Evolutionary conservation across 2,888 invertebrate species (phyloP).

Genomic region (Sphecodes monilicornis): DNA sequence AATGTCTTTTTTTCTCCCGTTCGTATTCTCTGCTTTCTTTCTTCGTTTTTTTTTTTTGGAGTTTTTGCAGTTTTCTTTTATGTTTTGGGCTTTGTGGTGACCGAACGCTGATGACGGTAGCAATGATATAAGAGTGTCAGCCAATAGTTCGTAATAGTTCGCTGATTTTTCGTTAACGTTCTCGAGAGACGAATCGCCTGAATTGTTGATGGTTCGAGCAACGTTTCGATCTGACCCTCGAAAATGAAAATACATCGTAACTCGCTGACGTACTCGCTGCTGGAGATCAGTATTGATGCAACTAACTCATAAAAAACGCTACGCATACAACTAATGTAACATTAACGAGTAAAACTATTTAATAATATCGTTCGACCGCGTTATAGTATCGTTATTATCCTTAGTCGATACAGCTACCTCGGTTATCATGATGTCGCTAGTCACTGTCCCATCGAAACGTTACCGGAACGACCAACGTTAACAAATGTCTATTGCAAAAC

Average conservation of each 20-base stretch:
- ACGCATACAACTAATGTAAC: slow-evolving; percentile 20
- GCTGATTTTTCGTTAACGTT: background rate
- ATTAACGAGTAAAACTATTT: slow-evolving; percentile 28
- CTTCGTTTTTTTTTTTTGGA: background rate
- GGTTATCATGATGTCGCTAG: background rate
- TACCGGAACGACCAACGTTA: slow-evolving; percentile 23
- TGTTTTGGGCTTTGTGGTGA: slow-evolving; percentile 45
- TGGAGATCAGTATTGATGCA: slow-evolving; percentile 2
- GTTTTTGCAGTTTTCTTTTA: background rate
- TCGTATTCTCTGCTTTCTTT: background rate
- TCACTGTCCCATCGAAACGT: slow-evolving; percentile 31
- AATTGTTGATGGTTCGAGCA: background rate
- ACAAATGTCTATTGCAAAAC: slow-evolving; percentile 28
- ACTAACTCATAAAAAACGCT: slow-evolving; percentile 21
- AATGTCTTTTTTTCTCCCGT: slow-evolving; percentile 22
- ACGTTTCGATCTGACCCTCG: background rate
- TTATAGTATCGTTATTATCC: background rate
- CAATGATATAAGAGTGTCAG: slow-evolving; percentile 11
- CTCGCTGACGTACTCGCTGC: slow-evolving; percentile 7
- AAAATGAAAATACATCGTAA: slow-evolving; percentile 20
- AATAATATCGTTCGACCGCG: slow-evolving; percentile 15
- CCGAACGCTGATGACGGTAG: slow-evolving; percentile 66
- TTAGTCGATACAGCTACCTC: background rate
- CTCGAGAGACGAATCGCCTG: background rate
- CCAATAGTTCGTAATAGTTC: slow-evolving; percentile 27